Evolutionary conservation across 2,888 invertebrate species (phyloP).

Genomic region (Lasioglossum leucozonium): DNA sequence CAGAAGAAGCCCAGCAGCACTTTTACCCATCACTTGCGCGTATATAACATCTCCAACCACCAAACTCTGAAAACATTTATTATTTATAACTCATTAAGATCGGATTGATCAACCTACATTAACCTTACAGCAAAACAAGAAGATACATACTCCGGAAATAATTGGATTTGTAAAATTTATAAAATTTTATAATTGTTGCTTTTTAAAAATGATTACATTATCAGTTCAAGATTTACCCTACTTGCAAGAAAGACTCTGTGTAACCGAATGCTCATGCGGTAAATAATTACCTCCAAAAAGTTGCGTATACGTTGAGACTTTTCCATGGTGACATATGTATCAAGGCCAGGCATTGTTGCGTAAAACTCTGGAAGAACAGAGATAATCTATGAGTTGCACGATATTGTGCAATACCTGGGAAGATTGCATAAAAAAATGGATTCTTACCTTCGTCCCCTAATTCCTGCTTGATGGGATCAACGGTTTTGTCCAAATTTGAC

Average conservation of each 20-base stretch:
- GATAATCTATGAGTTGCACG: not conserved
- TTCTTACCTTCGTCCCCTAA: slow-evolving; percentile 87
- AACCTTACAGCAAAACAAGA: no score
- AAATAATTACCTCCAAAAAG: slow-evolving; percentile 90
- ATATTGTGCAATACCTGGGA: not conserved
- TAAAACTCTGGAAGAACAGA: slow-evolving; percentile 87
- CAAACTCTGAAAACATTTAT: slow-evolving; percentile 77
- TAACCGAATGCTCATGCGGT: not conserved
- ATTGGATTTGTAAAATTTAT: not conserved
- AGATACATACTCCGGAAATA: not conserved
- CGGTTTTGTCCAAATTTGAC: slow-evolving; percentile 80
- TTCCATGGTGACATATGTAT: slow-evolving; percentile 93
- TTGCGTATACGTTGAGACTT: slow-evolving; percentile 91
- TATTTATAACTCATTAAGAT: no score
- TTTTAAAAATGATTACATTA: not conserved
- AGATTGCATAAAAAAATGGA: slow-evolving; percentile 36
- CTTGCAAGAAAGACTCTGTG: not conserved
- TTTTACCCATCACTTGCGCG: slow-evolving; percentile 91
- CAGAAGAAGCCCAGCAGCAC: slow-evolving; percentile 90
- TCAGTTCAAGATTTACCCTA: not conserved
- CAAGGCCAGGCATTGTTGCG: slow-evolving; percentile 94
- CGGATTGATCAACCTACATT: no score
- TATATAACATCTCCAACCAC: slow-evolving; percentile 90
- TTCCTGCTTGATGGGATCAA: slow-evolving; percentile 80
- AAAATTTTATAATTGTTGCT: not conserved